Evolutionary conservation across 2,888 invertebrate species (phyloP).

Genomic region (Drosophila ezoana): DNA sequence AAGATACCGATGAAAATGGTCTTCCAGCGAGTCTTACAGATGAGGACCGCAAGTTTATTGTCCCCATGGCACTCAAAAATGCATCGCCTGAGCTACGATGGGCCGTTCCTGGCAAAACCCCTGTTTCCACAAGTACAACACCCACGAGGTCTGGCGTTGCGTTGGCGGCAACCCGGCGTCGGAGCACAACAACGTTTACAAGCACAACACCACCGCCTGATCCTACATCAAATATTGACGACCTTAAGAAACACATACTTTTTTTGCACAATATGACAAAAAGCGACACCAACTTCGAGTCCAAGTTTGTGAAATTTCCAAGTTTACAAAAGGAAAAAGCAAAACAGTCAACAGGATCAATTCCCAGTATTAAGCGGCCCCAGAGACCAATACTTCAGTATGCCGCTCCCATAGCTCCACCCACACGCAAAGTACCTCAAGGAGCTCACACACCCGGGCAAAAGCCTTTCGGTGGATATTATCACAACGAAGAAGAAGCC

Average conservation of each 20-base stretch:
- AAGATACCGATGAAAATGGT: constrained; percentile 84
- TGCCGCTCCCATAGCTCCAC: constrained; percentile 80
- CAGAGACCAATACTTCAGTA: constrained; percentile 77
- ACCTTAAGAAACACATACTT: constrained; percentile 84
- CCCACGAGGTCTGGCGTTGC: constrained; percentile 51
- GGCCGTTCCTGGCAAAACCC: constrained; percentile 41
- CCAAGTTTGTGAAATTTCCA: constrained; percentile 85
- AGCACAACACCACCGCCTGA: constrained; percentile 62
- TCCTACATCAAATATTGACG: constrained; percentile 84
- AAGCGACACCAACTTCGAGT: constrained; percentile 84
- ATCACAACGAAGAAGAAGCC: constrained; percentile 76
- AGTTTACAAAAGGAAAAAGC: constrained; percentile 82
- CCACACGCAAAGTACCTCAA: constrained; percentile 72
- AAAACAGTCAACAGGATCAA: constrained; percentile 39
- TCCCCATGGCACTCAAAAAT: constrained; percentile 85
- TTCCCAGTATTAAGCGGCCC: constrained; percentile 61
- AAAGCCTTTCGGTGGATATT: constrained; percentile 74
- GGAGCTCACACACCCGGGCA: constrained; percentile 62
- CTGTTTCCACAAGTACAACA: constrained; percentile 52
- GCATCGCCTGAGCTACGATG: constrained; percentile 80
- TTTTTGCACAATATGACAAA: constrained; percentile 85
- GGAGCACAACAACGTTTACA: constrained; percentile 49
- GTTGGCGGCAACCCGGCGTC: constrained; percentile 32
- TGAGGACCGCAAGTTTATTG: constrained; percentile 84
- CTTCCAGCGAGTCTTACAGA: constrained; percentile 83